Evolutionary conservation across 2,113 vertebrate species (phyloP), one percentile per base, ranked within the genome.

Genomic region (Pseudois nayaur): DNA sequence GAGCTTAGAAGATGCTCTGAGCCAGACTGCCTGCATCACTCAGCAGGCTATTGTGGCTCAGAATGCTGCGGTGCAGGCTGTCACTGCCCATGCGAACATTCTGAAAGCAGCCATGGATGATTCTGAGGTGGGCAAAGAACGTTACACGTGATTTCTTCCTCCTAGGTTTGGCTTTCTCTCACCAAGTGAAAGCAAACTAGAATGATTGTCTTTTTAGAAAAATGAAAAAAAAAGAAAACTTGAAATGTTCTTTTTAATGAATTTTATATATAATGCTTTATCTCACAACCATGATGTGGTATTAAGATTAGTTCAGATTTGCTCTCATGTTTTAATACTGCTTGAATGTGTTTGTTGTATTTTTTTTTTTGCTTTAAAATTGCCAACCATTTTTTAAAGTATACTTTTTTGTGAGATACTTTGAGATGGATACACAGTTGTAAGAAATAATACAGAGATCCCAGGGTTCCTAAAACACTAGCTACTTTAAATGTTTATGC

Each of bases 41-140:
- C 98, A 99, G 36, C 99, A 99, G 97, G 99, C 99, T 0, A 99
- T 99, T 3, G 99, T 99, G 48, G 99, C 99, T 2, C 99, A 99
- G 98, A 99, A 99, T 43, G 98, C 99, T 15, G 99, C 99, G 0
- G 99, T 99, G 67, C 99, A 99, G 43, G 99, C 99, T 2, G 99
- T 99, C 57, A 98, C 94, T 2, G 98, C 98, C 45, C 99, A 99
- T 93, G 99, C 99, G 2, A 98, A 97, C 23, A 99, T 99, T 45
- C 98, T 99, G 97, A 99, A 99, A 98, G 99, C 99, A 64, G 99
- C 99, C 5, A 99, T 99, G 99, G 99, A 99, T 62, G 97, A 99
- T 67, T 98, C 99, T 17, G 99, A 99, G 99, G 99, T 99, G 95
- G 97, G 91, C 1, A 25, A 33, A 5, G 96, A 82, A 13, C 3